A percentile compares a stretch with the other conserved stretches of the same genome.
phyloP scores from a whole-genome alignment of 2,113 vertebrate genomes.

The crab-eating macaque (Macaca fascicularis) region T2T-MFA8v1.1 NC_088381.1:168181001-168181500 shows the following conservation, averaged over 20 bases:
- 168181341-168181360: not conserved
- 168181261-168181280: not conserved
- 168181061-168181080: no score
- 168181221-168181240: not conserved
- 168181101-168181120: not conserved
- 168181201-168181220: not conserved
- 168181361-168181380: not conserved
- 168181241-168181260: not conserved
- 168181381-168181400: not conserved
- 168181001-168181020: not conserved
- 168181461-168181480: not conserved
- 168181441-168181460: not conserved
- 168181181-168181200: not conserved
- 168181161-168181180: not conserved
- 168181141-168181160: not conserved
- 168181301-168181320: not conserved
- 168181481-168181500: not conserved
- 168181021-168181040: not conserved
- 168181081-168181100: not conserved
- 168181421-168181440: not conserved
- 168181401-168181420: not conserved
- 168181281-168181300: not conserved
- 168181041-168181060: not conserved
- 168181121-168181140: not conserved
- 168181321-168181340: not conserved